Evolutionary conservation across 2,888 invertebrate genomes (phyloP).

Genomic region (Eristalis pertinax): DNA sequence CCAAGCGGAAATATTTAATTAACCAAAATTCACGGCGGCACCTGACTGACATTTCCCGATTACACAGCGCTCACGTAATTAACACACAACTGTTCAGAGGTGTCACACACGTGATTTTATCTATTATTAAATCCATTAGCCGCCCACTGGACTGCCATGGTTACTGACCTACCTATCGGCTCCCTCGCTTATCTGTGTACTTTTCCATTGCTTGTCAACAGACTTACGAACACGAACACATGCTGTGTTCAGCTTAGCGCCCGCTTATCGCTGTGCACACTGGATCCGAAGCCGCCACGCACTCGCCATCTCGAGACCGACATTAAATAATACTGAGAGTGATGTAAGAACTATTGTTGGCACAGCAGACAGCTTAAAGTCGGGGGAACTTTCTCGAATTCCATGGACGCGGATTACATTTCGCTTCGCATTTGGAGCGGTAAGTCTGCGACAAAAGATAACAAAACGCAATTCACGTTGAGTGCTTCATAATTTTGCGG

Average conservation of each 20-base stretch:
- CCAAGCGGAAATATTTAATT: too few species aligned
- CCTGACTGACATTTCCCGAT: too few species aligned
- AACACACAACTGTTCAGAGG: too few species aligned
- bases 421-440: conserved; percentile 3
- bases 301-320: background rate
- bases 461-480: conserved; percentile 40
- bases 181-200: background rate
- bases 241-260: background rate
- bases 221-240: background rate
- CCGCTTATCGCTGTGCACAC: background rate
- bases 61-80: too few species aligned
- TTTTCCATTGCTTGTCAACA: background rate
- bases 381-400: background rate
- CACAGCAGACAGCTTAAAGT: background rate
- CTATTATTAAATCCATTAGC: too few species aligned
- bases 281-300: background rate
- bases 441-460: conserved; percentile 25
- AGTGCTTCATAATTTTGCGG: conserved; percentile 32
- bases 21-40: too few species aligned
- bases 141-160: background rate
- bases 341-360: background rate
- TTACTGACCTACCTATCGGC: background rate
- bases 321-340: background rate
- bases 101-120: too few species aligned
- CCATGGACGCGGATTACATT: background rate